Base-by-base conservation (phyloP, 1,140 invertebrate species). In the Monochamus saltuarius region DNA sequence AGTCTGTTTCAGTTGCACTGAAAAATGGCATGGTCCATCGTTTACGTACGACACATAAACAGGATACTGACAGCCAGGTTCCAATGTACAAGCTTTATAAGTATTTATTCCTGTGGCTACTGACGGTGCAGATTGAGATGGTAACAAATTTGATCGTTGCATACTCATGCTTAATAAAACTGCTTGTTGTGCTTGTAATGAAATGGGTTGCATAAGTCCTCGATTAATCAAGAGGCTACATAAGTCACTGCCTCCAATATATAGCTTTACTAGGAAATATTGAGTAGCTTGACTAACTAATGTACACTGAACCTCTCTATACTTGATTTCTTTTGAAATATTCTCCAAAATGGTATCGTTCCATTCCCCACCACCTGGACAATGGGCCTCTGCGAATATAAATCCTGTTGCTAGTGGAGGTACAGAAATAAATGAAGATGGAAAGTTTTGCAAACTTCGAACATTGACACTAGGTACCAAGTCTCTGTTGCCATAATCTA, bases 21-120 rank as follows among this genome's bases (percentile, higher is more conserved):
- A 87, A 79, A 91, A 92, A 54, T 85, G 76, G 51, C 83, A 81
- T 1, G 89, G 89, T 1, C 89, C 89, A 67, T 92, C 88, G 70
- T 88, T 87, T 13, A 90, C 85, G 72, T 82, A 87, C 34, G 88
- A 90, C 4, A 90, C 82, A 71, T 81, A 83, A 1, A 89, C 87
- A 63, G 85, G 80, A 67, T 91, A 85, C 55, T n/a, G 82, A 69
- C 65, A 43, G n/a, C 61, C 63, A 0, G 71, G 61, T 61, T 85
- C 83, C 17, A 70, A 46, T 11, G 62, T 65, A 22, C 62, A 55
- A 0, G 65, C 62, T 58, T 72, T 72, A 45, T 66, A 72, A 34
- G 65, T 69, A 40, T 61, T 67, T n/a, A 69, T 68, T 60, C 62
- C 52, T 29, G 22, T 29, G 6, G 22, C 22, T 45, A 50, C 37